These are phyloP conservation scores for Linnaemya tessellans DNA, from an alignment of 2,888 invertebrate species.

Conservation along the genomic window DNA sequence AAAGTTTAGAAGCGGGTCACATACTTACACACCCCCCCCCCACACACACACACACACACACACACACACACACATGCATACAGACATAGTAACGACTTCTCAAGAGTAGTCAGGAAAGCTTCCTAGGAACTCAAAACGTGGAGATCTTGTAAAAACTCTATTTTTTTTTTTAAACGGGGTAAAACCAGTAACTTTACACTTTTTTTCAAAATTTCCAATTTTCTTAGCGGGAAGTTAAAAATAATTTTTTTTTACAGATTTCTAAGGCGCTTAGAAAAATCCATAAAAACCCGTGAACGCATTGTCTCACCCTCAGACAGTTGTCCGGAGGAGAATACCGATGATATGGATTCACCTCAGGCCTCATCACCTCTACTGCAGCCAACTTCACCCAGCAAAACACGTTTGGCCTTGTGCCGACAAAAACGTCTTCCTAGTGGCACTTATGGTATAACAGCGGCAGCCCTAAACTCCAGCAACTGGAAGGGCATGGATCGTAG, in stretches of 20 bases:
- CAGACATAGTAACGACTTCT: no score
- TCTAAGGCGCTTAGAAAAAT: slow-evolving; percentile 88
- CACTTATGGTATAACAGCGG: slow-evolving; percentile 75
- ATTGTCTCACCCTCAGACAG: slow-evolving; percentile 84
- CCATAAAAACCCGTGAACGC: slow-evolving; percentile 87
- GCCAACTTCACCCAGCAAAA: slow-evolving; percentile 75
- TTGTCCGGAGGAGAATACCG: slow-evolving; percentile 84
- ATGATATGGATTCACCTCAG: slow-evolving; percentile 86
- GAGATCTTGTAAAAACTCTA: no score
- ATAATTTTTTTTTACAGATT: slow-evolving; percentile 84
- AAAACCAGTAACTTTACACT: no score
- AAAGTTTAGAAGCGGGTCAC: no score
- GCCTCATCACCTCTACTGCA: slow-evolving; percentile 86
- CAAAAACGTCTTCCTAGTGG: slow-evolving; percentile 77
- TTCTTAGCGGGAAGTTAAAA: no score
- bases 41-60: no score
- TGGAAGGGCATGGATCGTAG: slow-evolving; percentile 78
- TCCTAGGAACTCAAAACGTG: no score
- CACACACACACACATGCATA: no score
- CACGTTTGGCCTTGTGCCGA: slow-evolving; percentile 76
- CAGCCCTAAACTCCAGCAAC: slow-evolving; percentile 75
- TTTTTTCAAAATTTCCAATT: no score
- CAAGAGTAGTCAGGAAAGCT: no score
- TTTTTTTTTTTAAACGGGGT: no score
- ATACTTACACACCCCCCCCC: no score